Evolutionary conservation across 2,113 vertebrate genomes (phyloP).

Genomic region (Ranitomeya imitator): DNA sequence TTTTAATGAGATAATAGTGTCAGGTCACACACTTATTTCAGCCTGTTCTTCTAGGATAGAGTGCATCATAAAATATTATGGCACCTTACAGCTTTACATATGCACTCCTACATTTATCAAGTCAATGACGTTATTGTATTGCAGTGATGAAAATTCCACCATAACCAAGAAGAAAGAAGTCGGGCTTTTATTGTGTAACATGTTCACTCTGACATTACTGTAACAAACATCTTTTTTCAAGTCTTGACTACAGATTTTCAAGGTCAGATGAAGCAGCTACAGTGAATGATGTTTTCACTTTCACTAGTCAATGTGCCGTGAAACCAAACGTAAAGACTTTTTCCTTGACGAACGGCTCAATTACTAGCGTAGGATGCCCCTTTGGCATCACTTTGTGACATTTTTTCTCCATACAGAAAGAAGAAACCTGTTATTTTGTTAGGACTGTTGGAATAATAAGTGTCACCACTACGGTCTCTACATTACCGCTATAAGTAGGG

Average conservation of each 20-base stretch:
- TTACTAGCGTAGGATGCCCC: not conserved
- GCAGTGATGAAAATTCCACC: not conserved
- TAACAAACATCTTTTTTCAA: slow-evolving; percentile 20
- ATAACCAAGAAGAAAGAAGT: not conserved
- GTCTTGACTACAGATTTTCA: slow-evolving; percentile 38
- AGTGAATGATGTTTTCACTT: slow-evolving; percentile 41
- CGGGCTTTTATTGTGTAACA: not conserved
- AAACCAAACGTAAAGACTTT: slow-evolving; percentile 19
- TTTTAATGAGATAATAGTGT: no score
- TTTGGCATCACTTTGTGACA: not conserved
- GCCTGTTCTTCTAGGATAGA: not conserved
- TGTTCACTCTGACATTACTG: not conserved
- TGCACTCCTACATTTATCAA: not conserved
- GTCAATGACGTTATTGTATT: not conserved
- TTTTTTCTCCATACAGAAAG: not conserved
- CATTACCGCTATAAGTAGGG: no score
- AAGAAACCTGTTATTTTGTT: not conserved
- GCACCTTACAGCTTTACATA: not conserved
- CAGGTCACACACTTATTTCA: not conserved
- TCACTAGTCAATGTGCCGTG: slow-evolving; percentile 46
- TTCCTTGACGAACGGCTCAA: slow-evolving; percentile 19
- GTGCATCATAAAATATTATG: not conserved
- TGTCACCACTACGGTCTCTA: no score
- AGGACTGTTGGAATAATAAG: not conserved
- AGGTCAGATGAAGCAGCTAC: slow-evolving; percentile 42